A percentile compares a stretch with the other conserved stretches of the same genome.
Conservation (phyloP, 2,113 vertebrate genomes). For the Gila orcuttii region DNA sequence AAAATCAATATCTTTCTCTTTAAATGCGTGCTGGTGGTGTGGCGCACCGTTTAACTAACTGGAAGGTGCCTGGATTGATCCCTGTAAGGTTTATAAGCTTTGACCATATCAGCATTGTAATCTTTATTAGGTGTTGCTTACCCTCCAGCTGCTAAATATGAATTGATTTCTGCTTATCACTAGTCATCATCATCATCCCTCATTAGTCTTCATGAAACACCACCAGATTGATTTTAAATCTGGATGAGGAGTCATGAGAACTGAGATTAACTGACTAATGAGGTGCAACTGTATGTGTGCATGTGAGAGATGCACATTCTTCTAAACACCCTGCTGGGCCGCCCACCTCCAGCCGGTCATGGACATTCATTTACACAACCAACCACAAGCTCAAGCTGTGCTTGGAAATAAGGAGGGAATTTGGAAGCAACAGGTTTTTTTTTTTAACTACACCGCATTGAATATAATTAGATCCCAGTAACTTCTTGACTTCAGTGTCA, state of each 20-base stretch:
- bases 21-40: neutral
- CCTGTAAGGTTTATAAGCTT: neutral
- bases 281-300: conserved; percentile 24
- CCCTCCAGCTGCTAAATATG: neutral
- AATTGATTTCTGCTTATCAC: neutral
- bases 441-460: neutral
- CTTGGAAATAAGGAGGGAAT: neutral
- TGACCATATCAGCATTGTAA: neutral
- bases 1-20: neutral
- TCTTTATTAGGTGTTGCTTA: neutral
- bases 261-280: conserved; percentile 33
- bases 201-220: conserved; percentile 19
- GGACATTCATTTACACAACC: neutral
- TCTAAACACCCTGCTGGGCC: conserved; percentile 30
- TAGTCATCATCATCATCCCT: neutral
- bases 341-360: conserved; percentile 43
- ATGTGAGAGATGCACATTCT: conserved; percentile 31
- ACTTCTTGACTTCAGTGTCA: neutral
- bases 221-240: conserved; percentile 35
- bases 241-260: conserved; percentile 9
- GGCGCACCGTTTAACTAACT: neutral
- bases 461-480: neutral
- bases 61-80: neutral
- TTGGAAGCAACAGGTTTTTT: conserved; percentile 5
- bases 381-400: conserved; percentile 20